Conservation (phyloP, 2,888 invertebrate species). For the Scelioninae gen. 1 region DNA sequence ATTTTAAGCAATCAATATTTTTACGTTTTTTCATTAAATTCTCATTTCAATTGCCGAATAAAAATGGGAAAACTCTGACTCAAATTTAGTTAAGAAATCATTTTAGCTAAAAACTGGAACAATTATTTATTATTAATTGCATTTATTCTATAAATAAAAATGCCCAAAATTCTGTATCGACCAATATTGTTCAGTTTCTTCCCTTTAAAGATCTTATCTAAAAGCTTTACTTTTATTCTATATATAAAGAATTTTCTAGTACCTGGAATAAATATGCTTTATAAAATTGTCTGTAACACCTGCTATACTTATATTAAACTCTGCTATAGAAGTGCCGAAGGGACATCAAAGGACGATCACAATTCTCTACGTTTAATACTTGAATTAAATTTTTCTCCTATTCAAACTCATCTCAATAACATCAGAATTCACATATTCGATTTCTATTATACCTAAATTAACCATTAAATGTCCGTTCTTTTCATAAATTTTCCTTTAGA, state of each 20-base stretch:
- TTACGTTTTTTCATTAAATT: conserved; percentile 1
- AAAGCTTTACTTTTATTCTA: too few relatives aligned
- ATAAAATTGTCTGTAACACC: conserved; percentile 24
- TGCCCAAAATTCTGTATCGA: too few relatives aligned
- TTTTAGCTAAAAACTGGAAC: too few relatives aligned
- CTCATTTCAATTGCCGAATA: too few relatives aligned
- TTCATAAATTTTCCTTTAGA: too few relatives aligned
- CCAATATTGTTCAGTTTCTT: too few relatives aligned
- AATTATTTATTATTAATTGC: too few relatives aligned
- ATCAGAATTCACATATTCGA: neutral
- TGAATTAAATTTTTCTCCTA: neutral
- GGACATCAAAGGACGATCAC: conserved; percentile 5
- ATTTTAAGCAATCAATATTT: neutral
- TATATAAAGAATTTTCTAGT: too few relatives aligned
- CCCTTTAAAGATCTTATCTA: too few relatives aligned
- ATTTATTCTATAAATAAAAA: too few relatives aligned
- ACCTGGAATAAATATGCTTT: too few relatives aligned
- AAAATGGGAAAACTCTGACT: neutral
- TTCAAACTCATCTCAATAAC: neutral
- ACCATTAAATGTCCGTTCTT: neutral
- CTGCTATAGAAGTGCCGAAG: neutral
- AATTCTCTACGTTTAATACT: neutral
- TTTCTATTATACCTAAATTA: neutral
- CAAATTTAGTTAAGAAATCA: too few relatives aligned
- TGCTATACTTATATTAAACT: conserved; percentile 12